Conservation (phyloP, 37 sponge, comb jelly and placozoan genomes). For the Ianthella basta region DNA sequence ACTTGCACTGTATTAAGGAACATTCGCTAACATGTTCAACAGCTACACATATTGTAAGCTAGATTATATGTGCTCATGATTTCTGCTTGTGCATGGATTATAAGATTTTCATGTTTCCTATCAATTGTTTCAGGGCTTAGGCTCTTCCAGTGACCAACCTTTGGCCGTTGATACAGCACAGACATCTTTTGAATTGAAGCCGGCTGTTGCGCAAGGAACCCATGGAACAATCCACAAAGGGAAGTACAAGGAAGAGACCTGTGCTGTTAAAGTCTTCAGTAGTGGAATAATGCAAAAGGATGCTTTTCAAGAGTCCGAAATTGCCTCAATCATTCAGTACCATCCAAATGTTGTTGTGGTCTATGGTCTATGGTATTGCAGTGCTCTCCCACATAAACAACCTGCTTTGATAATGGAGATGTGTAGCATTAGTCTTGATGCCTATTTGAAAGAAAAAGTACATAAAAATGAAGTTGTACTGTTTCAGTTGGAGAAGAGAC, state of each 20-base stretch:
- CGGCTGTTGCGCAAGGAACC: not conserved
- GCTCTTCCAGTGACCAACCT: too few species aligned
- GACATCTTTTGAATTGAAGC: too few species aligned
- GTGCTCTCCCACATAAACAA: not conserved
- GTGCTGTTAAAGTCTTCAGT: constrained; percentile 24
- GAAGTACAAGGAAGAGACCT: not conserved
- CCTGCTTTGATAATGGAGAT: constrained; percentile 28
- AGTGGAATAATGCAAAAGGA: not conserved
- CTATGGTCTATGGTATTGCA: constrained; percentile 1
- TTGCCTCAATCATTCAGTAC: not conserved
- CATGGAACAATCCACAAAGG: constrained; percentile 27
- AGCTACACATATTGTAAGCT: too few species aligned
- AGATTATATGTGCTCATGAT: too few species aligned
- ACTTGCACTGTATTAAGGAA: too few species aligned
- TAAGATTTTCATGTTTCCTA: too few species aligned
- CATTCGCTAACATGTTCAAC: too few species aligned
- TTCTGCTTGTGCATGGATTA: too few species aligned
- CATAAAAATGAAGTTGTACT: too few species aligned
- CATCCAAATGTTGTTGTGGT: constrained; percentile 10
- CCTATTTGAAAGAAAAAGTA: too few species aligned
- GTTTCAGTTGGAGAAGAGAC: not conserved
- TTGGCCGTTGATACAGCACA: too few species aligned
- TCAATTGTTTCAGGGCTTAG: too few species aligned
- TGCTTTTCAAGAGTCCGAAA: not conserved
- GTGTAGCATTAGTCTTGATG: not conserved